Evolutionary conservation across 2,113 vertebrate genomes (phyloP), one percentile per base, ranked within the genome.

Genomic region (Microcebus jonahi): DNA sequence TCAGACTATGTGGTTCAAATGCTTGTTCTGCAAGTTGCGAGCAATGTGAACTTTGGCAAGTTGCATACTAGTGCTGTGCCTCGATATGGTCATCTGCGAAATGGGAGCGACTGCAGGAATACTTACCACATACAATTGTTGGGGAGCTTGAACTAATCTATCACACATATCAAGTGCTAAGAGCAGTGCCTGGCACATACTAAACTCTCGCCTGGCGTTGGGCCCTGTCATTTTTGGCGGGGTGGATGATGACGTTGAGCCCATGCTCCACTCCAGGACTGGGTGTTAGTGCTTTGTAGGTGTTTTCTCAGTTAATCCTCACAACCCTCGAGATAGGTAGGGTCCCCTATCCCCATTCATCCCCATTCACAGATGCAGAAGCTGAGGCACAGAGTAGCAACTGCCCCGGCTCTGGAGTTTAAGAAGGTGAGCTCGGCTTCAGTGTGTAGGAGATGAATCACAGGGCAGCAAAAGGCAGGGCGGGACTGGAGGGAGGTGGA

Each of bases 291-390:
- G 25, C 68, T 81, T 91, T 65, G 34, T 9, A 3, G 14, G 70
- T 42, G 14, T 79, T 57, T 20, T 79, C 39, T 70, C 39, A 53
- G 39, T 29, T 85, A 68, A 57, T 29, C 21, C 29, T 82, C 63
- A 50, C 8, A 61, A 57, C 9, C 31, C 31, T 20, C 13, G 20
- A 84, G 34, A 84, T 42, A 59, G 34, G n/a, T 50, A 29, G 27
- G 36, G 39, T 53, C 25, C 87, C 77, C 76, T 59, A 48, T 82
- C 25, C 61, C 61, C 65, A 91, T 53, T 76, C 20, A 21, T 39
- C 25, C 61, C 61, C 65, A 91, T 53, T 76, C 20, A 21, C 48
- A 93, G 39, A 89, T 83, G 94, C 89, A 73, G 59, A 96, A 94
- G n/a, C 45, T 79, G 82, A 96, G 73, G 61, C n/a, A 53, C 15